Conservation (phyloP, 23 tunicate genomes). For the Halocynthia aurantium region DNA sequence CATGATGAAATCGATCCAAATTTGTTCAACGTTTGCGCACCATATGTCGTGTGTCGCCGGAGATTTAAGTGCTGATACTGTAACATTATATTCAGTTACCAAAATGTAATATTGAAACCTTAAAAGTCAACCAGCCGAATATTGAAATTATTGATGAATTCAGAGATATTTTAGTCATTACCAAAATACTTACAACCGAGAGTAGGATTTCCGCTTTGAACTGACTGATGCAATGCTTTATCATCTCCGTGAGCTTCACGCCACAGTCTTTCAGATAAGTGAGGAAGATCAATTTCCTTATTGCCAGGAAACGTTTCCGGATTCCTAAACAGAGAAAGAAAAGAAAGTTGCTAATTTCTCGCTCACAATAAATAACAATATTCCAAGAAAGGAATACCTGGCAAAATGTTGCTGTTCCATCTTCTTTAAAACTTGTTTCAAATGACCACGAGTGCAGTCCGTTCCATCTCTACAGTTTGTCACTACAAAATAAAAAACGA, state of each 20-base stretch:
- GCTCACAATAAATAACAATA: too few species aligned
- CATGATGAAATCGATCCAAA: slow-evolving; percentile 78
- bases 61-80: slow-evolving; percentile 45
- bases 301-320: slow-evolving; percentile 8
- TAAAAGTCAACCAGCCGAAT: background rate
- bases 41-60: slow-evolving; percentile 65
- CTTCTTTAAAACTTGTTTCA: slow-evolving; percentile 17
- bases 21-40: slow-evolving; percentile 66
- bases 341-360: background rate
- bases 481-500: slow-evolving; percentile 23
- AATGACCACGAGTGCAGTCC: slow-evolving; percentile 29
- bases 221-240: background rate
- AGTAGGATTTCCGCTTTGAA: slow-evolving; percentile 10
- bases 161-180: too few species aligned
- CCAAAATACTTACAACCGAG: slow-evolving; percentile 7
- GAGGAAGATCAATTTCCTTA: background rate
- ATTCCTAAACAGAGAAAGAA: background rate
- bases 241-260: background rate
- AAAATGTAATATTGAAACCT: too few species aligned
- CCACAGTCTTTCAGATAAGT: background rate
- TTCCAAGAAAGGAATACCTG: slow-evolving; percentile 6
- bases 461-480: slow-evolving; percentile 73
- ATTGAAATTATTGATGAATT: background rate
- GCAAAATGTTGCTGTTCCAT: slow-evolving; percentile 34
- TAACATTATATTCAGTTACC: background rate